Percentiles rank a stretch among this genome's conserved stretches.
These are phyloP conservation scores for Enteromius thamalakanensis DNA, from an alignment of 2,797 vertebrate genomes.

Conservation along the genomic window DNA sequence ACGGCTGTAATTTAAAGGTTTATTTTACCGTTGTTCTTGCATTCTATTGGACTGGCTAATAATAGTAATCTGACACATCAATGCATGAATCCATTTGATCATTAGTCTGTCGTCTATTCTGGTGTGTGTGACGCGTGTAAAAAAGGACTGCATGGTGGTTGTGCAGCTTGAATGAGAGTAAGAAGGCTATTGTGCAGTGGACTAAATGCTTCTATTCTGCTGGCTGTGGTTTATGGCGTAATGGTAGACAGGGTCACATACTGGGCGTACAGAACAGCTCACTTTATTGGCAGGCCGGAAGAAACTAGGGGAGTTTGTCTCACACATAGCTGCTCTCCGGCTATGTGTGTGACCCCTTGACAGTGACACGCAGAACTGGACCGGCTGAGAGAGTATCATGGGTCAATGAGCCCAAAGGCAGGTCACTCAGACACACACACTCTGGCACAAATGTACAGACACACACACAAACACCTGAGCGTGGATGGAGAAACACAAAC, in stretches of 20 bases:
- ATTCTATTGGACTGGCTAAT: neutral
- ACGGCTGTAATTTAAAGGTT: neutral
- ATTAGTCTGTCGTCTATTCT: slow-evolving; percentile 25
- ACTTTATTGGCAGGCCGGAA: slow-evolving; percentile 47
- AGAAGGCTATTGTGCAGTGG: slow-evolving; percentile 54
- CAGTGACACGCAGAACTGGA: slow-evolving; percentile 21
- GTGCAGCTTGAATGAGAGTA: slow-evolving; percentile 20
- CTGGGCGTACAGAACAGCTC: slow-evolving; percentile 29
- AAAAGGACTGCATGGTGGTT: slow-evolving; percentile 13
- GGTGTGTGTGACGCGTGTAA: slow-evolving; percentile 23
- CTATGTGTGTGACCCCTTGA: slow-evolving; percentile 42
- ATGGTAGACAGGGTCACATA: slow-evolving; percentile 55
- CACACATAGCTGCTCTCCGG: slow-evolving; percentile 31
- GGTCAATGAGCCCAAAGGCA: slow-evolving; percentile 35
- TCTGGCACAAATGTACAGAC: slow-evolving; percentile 24
- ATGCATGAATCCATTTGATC: slow-evolving; percentile 17
- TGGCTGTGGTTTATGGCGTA: slow-evolving; percentile 40
- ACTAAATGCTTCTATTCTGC: slow-evolving; percentile 59
- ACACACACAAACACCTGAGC: neutral
- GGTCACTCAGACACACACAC: slow-evolving; percentile 32
- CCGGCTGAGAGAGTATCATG: slow-evolving; percentile 16
- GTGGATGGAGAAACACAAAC: neutral
- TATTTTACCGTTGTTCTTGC: neutral
- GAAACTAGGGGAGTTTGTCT: slow-evolving; percentile 16
- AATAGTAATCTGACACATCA: slow-evolving; percentile 37